These are phyloP conservation scores for Rotaria magnacalcarata DNA, from an alignment of 2,888 invertebrate species.

Conservation along the genomic window DNA sequence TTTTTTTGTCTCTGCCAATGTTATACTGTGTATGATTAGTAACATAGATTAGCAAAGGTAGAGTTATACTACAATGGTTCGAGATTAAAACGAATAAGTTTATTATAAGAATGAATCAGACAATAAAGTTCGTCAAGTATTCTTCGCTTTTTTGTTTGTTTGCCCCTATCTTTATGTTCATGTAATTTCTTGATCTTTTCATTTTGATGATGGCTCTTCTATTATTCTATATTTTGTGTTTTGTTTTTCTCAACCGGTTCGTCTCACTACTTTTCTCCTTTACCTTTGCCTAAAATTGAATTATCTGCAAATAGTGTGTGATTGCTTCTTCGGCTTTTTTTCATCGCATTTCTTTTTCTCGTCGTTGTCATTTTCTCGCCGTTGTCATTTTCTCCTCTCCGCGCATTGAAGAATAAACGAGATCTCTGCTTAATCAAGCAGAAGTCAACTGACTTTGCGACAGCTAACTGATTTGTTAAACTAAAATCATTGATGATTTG, in stretches of 20 bases:
- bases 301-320: constrained; percentile 31
- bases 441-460: background rate
- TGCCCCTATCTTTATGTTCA: background rate
- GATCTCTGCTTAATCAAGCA: constrained; percentile 21
- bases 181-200: background rate
- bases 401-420: constrained; percentile 1
- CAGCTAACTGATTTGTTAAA: background rate
- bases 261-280: background rate
- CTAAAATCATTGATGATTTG: background rate
- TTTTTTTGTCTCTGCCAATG: background rate
- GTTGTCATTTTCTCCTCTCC: constrained; percentile 1
- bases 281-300: background rate
- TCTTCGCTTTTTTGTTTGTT: background rate
- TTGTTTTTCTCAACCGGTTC: constrained; percentile 13
- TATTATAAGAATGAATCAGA: background rate
- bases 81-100: background rate
- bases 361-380: background rate
- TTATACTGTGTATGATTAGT: constrained; percentile 5
- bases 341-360: background rate
- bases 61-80: background rate
- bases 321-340: background rate
- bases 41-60: background rate
- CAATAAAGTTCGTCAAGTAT: background rate
- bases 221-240: background rate
- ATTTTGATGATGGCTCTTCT: background rate